Base-by-base conservation (phyloP, 2,888 invertebrate genomes). In the Anthrax anthrax region DNA sequence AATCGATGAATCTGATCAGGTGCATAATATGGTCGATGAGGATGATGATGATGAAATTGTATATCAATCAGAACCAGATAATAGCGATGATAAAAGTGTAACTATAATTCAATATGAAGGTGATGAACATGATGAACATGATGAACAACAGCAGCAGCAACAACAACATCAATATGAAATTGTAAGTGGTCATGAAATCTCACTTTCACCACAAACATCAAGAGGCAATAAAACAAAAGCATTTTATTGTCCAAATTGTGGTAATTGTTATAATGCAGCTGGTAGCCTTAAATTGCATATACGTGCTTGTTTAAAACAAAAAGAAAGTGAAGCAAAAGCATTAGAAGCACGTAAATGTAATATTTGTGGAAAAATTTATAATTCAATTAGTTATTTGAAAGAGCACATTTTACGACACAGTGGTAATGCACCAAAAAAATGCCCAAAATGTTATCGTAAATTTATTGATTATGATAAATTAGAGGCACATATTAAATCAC, bases 241-340 rank as follows among this genome's bases (percentile, higher is more conserved):
- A 6, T 67, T 64, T 53, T 66, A 67, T 29, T 67, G 66, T 29
- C 63, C 66, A 5, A 67, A 67, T 40, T 67, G 66, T 39, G 66
- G 66, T 23, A 67, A 67, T 44, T 67, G 67, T 41, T 67, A 67
- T 29, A 63, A 65, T 45, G 66, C 66, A 14, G 67, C 66, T 12
- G 66, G 66, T 18, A 67, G 67, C 1, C 46, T 66, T 0, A 67
- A 67, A 48, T 52, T 67, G 8, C 66, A 67, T 36, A 67, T 67
- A 58, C 61, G 66, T 18, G 66, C 66, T 14, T 67, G 66, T 23
- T 49, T 67, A 39, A 63, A 64, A 0, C 61, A 63, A 19, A 62
- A 64, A 18, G 57, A 57, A 38, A 48, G 45, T 6, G 66, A 66
- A 46, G 56, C 62, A 2, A 61, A 62, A 0, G 52, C 59, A 10